Evolutionary conservation across 1,140 invertebrate species (phyloP).

Genomic region (Pseudachorutes palmiensis): DNA sequence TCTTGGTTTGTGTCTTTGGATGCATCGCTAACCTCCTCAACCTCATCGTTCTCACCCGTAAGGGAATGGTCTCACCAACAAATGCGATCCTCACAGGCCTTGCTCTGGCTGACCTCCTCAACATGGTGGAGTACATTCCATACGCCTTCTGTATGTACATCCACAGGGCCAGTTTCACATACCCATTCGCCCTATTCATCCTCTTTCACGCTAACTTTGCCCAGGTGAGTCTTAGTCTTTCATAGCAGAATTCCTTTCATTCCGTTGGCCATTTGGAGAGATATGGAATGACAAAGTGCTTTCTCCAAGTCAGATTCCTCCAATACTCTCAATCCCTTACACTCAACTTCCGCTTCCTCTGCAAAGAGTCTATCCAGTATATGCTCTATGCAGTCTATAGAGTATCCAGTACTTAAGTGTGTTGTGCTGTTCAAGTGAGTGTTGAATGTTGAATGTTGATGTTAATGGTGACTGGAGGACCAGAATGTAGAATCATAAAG

Average conservation of each 20-base stretch:
- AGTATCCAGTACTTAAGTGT: too few species aligned
- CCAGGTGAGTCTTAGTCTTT: slow-evolving; percentile 31
- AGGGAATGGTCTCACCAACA: slow-evolving; percentile 50
- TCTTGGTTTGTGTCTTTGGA: slow-evolving; percentile 81
- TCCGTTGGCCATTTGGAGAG: too few species aligned
- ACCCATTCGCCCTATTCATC: slow-evolving; percentile 70
- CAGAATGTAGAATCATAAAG: too few species aligned
- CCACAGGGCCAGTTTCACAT: slow-evolving; percentile 46
- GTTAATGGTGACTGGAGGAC: too few species aligned
- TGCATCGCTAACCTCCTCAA: slow-evolving; percentile 87
- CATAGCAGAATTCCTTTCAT: background rate
- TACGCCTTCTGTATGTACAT: slow-evolving; percentile 30
- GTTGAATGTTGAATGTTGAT: too few species aligned
- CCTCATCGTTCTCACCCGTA: slow-evolving; percentile 82
- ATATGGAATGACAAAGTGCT: background rate
- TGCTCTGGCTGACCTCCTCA: slow-evolving; percentile 49
- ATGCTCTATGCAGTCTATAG: too few species aligned
- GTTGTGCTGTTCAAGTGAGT: too few species aligned
- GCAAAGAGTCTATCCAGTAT: too few species aligned
- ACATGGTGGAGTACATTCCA: slow-evolving; percentile 44
- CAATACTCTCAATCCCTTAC: too few species aligned
- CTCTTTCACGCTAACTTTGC: slow-evolving; percentile 74
- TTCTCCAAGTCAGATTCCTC: background rate
- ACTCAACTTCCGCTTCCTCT: too few species aligned
- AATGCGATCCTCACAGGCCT: slow-evolving; percentile 52